Evolutionary conservation across 2,888 invertebrate genomes (phyloP), one percentile per base, ranked within the genome.

Genomic region (Noctuana brunneofusca): DNA sequence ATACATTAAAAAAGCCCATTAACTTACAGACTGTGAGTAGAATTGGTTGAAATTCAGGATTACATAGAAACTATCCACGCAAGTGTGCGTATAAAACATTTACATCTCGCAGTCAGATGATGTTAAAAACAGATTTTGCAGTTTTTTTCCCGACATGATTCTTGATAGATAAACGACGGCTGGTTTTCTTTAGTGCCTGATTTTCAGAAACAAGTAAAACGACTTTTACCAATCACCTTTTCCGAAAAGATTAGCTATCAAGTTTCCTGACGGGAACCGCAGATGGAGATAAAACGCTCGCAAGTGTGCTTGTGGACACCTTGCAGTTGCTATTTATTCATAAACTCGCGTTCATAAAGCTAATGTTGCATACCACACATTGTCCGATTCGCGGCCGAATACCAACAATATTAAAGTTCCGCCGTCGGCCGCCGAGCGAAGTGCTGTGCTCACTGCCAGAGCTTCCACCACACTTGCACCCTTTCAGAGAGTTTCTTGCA

Each of bases 401-500:
- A 68, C 81, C 86, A 84, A 85, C 84, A 78, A 79, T 75, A 74
- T 70, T 68, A 64, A 64, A 65, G 53, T 65, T 60, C 67, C 67
- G 65, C 64, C 64, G 65, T 46, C 58, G 64, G 58, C 57, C 66
- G 66, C 63, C 48, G 22, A 22, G 54, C 27, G 56, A 43, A 55
- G 27, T 43, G 18, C 46, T 46, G 32, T 20, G 75, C 75, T 68
- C 78, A 89, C 84, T 96, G 95, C 93, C 96, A 95, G 92, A 96
- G 94, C 90, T 95, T 95, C 96, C 96, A 96, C 96, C 96, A 96
- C 91, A 95, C 95, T 93, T 96, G 96, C 92, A 96, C 95, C 92
- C 96, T 96, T 92, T 96, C 96, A 92, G 96, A 94, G 92, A 97
- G 94, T 94, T 96, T 96, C 93, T 95, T 96, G 93, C 95, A 97